Percentiles rank a stretch among this genome's conserved stretches.
These are phyloP conservation scores for Scaptodrosophila lebanonensis DNA, from an alignment of 1,140 invertebrate genomes.

Conservation along the genomic window DNA sequence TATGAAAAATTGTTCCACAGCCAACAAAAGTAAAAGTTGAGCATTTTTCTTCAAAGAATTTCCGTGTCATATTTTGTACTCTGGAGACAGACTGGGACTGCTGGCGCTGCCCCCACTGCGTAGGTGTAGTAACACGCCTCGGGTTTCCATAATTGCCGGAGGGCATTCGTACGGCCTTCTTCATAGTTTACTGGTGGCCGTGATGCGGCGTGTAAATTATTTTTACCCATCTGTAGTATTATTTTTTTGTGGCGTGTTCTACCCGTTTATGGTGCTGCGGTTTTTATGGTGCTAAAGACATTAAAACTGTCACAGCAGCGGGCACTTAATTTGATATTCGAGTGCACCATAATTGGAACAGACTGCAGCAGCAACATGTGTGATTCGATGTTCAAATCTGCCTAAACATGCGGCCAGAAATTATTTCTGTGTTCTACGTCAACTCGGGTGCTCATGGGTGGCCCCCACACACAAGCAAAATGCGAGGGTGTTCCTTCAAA, in stretches of 20 bases:
- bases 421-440: conserved; percentile 50
- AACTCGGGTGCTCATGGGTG: conserved; percentile 41
- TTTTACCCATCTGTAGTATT: not conserved
- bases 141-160: conserved; percentile 48
- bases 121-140: conserved; percentile 47
- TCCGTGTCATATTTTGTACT: conserved; percentile 37
- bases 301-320: conserved; percentile 70
- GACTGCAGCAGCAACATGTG: conserved; percentile 38
- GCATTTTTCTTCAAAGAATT: conserved; percentile 49
- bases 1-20: conserved; percentile 58
- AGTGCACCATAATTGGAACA: conserved; percentile 63
- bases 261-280: conserved; percentile 38
- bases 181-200: no score
- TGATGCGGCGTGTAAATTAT: not conserved
- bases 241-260: conserved; percentile 5
- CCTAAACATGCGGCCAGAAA: conserved; percentile 24
- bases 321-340: conserved; percentile 72
- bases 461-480: conserved; percentile 30
- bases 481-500: not conserved
- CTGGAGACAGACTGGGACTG: no score
- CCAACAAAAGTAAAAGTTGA: conserved; percentile 16
- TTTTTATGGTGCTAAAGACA: conserved; percentile 68
- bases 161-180: conserved; percentile 13
- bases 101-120: conserved; percentile 4
- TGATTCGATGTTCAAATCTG: conserved; percentile 22